phyloP scores from a whole-genome alignment of 2,113 vertebrate genomes.

The Pedionomus torquatus region DNA sequence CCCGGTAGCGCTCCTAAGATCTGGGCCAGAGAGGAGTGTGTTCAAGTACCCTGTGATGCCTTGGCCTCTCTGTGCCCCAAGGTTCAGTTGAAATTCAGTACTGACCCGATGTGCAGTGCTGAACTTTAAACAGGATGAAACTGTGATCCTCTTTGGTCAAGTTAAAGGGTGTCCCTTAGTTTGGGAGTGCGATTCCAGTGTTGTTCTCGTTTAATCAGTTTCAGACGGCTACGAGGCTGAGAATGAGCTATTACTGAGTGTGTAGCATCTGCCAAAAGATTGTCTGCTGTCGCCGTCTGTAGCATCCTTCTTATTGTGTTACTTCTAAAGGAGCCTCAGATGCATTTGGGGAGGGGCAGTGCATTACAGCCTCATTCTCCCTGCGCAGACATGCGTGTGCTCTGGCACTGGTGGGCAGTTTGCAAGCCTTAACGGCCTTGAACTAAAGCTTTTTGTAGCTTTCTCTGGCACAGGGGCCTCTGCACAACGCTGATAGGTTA shows the following conservation, averaged over 20 bases:
- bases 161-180: not conserved
- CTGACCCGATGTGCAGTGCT: not conserved
- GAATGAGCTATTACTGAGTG: not conserved
- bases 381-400: rapidly evolving
- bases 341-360: not conserved
- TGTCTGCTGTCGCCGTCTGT: not conserved
- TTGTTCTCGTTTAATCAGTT: not conserved
- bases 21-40: not conserved
- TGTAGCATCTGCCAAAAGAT: not conserved
- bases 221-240: not conserved
- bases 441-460: not conserved
- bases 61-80: not conserved
- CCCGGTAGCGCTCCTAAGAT: not conserved
- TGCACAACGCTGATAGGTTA: not conserved
- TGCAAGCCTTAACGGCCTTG: not conserved
- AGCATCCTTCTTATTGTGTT: not conserved
- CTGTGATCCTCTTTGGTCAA: not conserved
- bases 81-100: not conserved
- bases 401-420: not conserved
- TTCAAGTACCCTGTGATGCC: not conserved
- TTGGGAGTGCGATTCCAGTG: not conserved
- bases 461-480: not conserved
- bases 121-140: not conserved
- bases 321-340: not conserved
- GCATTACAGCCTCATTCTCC: not conserved